Conservation (phyloP, 2,113 vertebrate species). For the Megaceryle maxima region DNA sequence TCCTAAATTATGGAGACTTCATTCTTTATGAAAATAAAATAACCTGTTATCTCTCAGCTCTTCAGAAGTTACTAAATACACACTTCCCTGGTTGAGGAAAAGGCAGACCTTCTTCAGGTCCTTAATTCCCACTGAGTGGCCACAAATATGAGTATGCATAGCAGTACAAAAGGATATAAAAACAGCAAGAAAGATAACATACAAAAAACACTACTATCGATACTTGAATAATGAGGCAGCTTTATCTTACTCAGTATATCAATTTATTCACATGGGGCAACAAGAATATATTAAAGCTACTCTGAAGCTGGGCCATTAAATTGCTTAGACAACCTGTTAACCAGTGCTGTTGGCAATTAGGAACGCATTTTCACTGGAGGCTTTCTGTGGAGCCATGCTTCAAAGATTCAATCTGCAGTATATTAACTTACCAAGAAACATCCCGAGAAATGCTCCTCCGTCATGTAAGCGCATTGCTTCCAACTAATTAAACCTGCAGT, state of each 20-base stretch:
- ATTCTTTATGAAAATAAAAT: neutral
- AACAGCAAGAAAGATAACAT: neutral
- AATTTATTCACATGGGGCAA: conserved; percentile 39
- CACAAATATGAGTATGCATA: neutral
- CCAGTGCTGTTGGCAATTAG: conserved; percentile 7
- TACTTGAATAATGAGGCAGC: conserved; percentile 38
- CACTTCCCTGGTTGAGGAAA: neutral
- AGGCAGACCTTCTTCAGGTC: neutral
- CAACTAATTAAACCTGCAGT: conserved; percentile 1
- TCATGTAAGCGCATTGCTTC: neutral
- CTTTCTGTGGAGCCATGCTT: neutral
- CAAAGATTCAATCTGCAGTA: neutral
- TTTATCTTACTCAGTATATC: conserved; percentile 50
- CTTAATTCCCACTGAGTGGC: neutral
- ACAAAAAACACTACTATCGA: neutral
- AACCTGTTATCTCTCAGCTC: neutral
- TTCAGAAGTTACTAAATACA: neutral
- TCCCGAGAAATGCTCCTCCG: neutral
- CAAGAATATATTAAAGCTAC: conserved; percentile 46
- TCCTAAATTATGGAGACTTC: neutral
- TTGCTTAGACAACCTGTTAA: conserved; percentile 45
- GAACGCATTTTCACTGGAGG: neutral
- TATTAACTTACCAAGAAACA: neutral
- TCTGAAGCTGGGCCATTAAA: conserved; percentile 7
- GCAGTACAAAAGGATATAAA: neutral